phyloP scores from a whole-genome alignment of 2,113 vertebrate species.

The Morone saxatilis region DNA sequence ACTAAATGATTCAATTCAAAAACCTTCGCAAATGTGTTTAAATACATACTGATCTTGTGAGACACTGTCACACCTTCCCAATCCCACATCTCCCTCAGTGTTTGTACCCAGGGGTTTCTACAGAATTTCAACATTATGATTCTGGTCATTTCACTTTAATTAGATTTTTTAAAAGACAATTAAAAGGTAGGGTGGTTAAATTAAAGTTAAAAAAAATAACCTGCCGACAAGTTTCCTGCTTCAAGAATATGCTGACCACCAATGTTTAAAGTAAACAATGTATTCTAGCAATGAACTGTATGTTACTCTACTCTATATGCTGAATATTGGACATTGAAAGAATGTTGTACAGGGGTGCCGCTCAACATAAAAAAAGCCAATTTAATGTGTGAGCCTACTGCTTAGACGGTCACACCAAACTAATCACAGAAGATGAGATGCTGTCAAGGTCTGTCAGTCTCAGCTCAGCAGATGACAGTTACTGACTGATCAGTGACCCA shows the following conservation, averaged over 20 bases:
- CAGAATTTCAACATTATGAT: background rate
- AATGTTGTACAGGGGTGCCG: background rate
- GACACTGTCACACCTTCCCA: background rate
- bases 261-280: too few relatives aligned
- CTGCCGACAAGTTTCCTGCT: background rate
- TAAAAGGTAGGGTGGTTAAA: background rate
- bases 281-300: background rate
- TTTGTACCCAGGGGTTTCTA: background rate
- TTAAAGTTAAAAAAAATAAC: background rate
- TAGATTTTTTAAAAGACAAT: background rate
- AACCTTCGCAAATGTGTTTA: conserved; percentile 1
- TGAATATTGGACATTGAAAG: background rate
- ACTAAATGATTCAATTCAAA: conserved; percentile 45
- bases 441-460: conserved; percentile 15
- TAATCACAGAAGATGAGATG: conserved; percentile 17
- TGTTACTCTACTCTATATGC: background rate
- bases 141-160: background rate
- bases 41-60: background rate
- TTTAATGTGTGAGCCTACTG: background rate
- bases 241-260: background rate
- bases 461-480: background rate
- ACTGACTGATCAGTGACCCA: conserved; percentile 5
- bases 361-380: conserved; percentile 1
- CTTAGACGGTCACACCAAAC: background rate
- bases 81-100: background rate